Base-by-base conservation (phyloP, 2,888 invertebrate genomes). In the Pandemis heparana region DNA sequence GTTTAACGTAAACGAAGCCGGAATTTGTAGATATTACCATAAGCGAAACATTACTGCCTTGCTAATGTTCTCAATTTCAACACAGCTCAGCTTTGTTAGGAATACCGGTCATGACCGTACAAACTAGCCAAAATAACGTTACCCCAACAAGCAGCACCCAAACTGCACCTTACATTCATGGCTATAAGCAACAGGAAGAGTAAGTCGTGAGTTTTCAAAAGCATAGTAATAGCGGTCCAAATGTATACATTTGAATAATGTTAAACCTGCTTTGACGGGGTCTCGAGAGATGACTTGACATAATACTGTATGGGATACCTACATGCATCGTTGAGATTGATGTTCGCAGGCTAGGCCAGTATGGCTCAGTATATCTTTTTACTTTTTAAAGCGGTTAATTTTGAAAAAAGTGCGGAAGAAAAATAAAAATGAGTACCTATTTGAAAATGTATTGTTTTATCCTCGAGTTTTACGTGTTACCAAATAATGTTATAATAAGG, bases 231-330 rank as follows among this genome's bases (percentile, higher is more conserved):
- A 80, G 78, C 82, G 80, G 84, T 83, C 80, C 79, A 87, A 87
- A 87, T 80, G 85, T 85, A 86, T 88, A 87, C 86, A 89, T 92
- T 92, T 93, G 92, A 93, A 94, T 93, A 92, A 92, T 92, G 89
- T 89, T 32, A 89, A 92, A 85, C 90, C 88, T 89, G 92, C 89
- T 88, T 89, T 82, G 85, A 83, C 83, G 82, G 84, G 86, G 87
- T 85, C 87, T 81, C 83, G 82, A 82, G 86, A 90, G 92, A 92
- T 94, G 93, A 94, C 92, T 91, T 87, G 88, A 88, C 92, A 90
- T 90, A 91, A 92, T 91, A 86, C 85, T 85, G 85, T 79, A 85
- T 82, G 80, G 79, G 85, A 86, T 83, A 80, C 66, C 79, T 77
- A 79, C 85, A 85, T 85, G 72, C 63, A 71, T 72, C 61, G 62